Evolutionary conservation across 2,888 invertebrate species (phyloP), one percentile per base, ranked within the genome.

Genomic region (Icerya purchasi): DNA sequence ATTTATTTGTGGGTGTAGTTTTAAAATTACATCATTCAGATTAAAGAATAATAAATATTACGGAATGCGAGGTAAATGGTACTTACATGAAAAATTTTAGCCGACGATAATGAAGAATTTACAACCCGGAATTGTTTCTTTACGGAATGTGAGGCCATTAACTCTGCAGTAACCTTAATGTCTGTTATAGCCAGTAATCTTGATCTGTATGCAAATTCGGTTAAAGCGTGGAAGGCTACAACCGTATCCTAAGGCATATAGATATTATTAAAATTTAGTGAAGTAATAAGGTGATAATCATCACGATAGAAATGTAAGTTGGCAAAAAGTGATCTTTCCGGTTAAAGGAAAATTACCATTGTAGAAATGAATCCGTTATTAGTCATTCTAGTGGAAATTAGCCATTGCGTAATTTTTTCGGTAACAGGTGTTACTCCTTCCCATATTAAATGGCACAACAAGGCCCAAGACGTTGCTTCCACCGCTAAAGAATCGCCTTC

Each of bases 391-490:
- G 73, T 71, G 2, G 70, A 69, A 61, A 72, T 72, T 5, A 74
- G 66, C 73, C 73, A 74, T 22, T 68, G 66, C 3, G 73, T 73
- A 50, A 73, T 71, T 57, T 68, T 68, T 58, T 74, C 73, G 36
- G 71, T 68, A 14, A 68, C 65, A 18, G 69, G 63, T 3, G 70
- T 69, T 20, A 73, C 65, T 2, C 73, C 73, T 56, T 73, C 72
- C 22, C 70, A 65, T 1, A 68, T 66, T 19, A 73, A 65, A 64
- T 75, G 73, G 1, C 73, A 71, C 20, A 78, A 67, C 14, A 78
- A 68, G 2, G 75, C 77, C 66, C 77, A 77, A 1, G 75, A 70
- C 0, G 77, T 76, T 0, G 76, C 71, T 66, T 77, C 76, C 1
- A 77, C 74, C 1, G 75, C 76, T 50, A 73, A 69, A 0, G 74